Percentiles rank a stretch among this genome's conserved stretches.
Evolutionary conservation across 2,113 vertebrate genomes (phyloP).

Genomic region (Cryptoleucopteryx plumbea): DNA sequence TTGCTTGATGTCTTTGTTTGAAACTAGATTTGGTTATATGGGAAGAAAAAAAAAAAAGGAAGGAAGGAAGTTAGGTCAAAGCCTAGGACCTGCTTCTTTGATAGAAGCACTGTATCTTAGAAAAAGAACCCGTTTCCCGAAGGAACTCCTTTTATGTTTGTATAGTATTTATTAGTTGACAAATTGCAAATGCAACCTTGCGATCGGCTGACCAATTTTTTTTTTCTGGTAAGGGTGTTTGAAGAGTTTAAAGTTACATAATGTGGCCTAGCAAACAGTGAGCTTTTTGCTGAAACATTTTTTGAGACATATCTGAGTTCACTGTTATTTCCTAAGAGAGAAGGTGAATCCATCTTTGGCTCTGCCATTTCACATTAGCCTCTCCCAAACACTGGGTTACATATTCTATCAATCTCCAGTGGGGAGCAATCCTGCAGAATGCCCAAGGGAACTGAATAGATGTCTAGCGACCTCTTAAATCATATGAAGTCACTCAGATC

Average conservation of each 20-base stretch:
- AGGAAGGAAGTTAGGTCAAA: neutral
- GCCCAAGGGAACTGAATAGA: neutral
- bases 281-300: neutral
- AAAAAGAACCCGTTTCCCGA: neutral
- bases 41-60: neutral
- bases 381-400: neutral
- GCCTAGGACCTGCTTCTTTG: neutral
- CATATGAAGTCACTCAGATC: accelerated
- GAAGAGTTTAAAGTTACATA: accelerated
- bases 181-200: neutral
- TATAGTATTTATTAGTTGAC: neutral
- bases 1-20: neutral
- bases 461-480: neutral
- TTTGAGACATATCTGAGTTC: neutral
- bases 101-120: neutral
- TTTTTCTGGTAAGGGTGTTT: neutral
- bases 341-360: neutral
- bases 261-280: accelerated
- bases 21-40: neutral
- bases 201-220: neutral
- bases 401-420: neutral
- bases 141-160: neutral
- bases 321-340: neutral
- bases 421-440: neutral
- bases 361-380: neutral